Evolutionary conservation across 2,888 invertebrate species (phyloP).

Genomic region (Melieria crassipennis): DNA sequence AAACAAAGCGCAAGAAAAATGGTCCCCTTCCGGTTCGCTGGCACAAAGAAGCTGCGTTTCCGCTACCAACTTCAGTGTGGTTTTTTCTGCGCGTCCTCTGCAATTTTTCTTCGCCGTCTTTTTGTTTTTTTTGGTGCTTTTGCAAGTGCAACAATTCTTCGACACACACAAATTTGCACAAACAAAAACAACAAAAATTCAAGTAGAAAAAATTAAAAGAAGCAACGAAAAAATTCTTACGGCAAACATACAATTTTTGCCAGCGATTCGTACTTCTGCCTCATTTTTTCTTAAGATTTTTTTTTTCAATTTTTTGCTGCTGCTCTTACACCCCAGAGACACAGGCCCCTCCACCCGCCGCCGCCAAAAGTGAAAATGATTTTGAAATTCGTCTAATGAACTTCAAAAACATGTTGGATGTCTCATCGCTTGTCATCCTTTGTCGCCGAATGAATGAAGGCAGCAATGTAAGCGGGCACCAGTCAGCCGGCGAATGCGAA

Average conservation of each 20-base stretch:
- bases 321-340: no score
- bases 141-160: neutral
- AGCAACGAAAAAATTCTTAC: neutral
- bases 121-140: conserved; percentile 11
- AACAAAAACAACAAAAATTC: neutral
- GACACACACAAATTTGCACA: no score
- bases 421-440: conserved; percentile 60
- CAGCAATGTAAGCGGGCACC: neutral
- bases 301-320: neutral
- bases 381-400: conserved; percentile 57
- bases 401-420: conserved; percentile 60
- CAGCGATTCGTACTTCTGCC: neutral
- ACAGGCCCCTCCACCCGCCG: neutral
- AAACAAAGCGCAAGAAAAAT: conserved; percentile 48
- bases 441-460: conserved; percentile 46
- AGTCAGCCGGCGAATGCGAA: neutral
- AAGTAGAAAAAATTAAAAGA: neutral
- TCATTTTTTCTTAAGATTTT: neutral
- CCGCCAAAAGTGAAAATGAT: conserved; percentile 2
- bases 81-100: no score
- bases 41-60: conserved; percentile 57
- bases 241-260: neutral
- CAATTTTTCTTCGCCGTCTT: conserved; percentile 13
- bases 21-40: conserved; percentile 53
- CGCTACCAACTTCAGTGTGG: conserved; percentile 33